Conservation (phyloP, 2,797 vertebrate species). For the Acomys russatus region DNA sequence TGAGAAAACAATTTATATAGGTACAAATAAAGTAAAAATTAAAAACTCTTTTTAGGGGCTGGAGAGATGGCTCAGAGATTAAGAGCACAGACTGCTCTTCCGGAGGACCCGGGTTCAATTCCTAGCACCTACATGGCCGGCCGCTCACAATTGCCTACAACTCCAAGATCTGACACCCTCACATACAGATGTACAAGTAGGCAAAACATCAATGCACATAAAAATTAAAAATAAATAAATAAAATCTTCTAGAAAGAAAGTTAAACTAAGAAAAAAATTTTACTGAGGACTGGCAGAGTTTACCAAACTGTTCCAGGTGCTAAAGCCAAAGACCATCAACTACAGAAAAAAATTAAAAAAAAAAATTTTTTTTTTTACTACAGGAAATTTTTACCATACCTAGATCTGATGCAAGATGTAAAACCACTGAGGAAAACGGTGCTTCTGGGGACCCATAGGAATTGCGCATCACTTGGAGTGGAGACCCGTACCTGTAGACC, state of each 20-base stretch:
- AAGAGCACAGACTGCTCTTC: too few species aligned
- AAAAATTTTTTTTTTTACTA: too few species aligned
- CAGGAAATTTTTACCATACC: not conserved
- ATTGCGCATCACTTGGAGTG: not conserved
- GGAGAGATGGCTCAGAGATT: too few species aligned
- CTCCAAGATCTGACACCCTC: too few species aligned
- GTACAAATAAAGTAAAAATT: not conserved
- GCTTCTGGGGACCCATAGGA: not conserved
- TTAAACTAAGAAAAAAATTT: slow-evolving; percentile 54
- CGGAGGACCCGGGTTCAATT: too few species aligned
- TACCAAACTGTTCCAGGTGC: not conserved
- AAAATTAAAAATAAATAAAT: too few species aligned
- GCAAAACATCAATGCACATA: too few species aligned
- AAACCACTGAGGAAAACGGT: not conserved
- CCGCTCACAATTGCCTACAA: too few species aligned
- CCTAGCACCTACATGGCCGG: too few species aligned
- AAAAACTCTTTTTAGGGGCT: too few species aligned
- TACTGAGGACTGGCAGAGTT: not conserved
- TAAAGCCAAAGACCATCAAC: not conserved
- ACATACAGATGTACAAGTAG: too few species aligned
- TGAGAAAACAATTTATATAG: not conserved
- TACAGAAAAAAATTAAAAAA: too few species aligned
- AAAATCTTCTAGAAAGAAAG: not conserved
- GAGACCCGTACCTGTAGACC: not conserved
- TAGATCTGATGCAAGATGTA: not conserved